These are phyloP conservation scores for Carabus problematicus DNA, from an alignment of 2,888 invertebrate genomes.

Conservation along the genomic window DNA sequence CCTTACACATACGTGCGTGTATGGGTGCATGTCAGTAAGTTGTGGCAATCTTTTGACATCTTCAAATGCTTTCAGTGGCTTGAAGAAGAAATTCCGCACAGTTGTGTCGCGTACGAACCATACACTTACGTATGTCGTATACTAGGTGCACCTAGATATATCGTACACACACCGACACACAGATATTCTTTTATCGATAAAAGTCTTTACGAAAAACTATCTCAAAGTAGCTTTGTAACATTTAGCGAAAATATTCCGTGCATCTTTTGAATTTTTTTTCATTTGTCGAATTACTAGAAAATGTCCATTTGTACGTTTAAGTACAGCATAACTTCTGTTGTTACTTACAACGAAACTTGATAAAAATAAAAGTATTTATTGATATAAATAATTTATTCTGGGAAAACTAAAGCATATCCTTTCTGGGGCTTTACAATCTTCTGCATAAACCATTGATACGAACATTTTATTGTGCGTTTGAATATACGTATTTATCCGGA, in stretches of 20 bases:
- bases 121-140: too few species aligned
- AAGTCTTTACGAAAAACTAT: conserved; percentile 1
- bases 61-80: conserved; percentile 10
- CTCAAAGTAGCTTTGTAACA: conserved; percentile 3
- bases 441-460: too few species aligned
- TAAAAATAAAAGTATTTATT: too few species aligned
- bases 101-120: background rate
- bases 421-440: too few species aligned
- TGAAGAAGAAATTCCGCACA: conserved; percentile 13
- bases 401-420: too few species aligned
- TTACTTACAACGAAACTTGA: too few species aligned
- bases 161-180: background rate
- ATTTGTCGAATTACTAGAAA: too few species aligned
- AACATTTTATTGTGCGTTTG: too few species aligned
- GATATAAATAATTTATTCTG: too few species aligned
- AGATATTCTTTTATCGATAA: conserved; percentile 1
- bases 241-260: conserved; percentile 1
- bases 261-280: background rate
- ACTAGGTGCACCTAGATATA: background rate
- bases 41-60: conserved; percentile 32
- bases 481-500: too few species aligned
- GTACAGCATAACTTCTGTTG: too few species aligned
- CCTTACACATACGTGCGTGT: background rate
- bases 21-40: conserved; percentile 9
- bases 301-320: background rate